Percentiles rank a stretch among this genome's conserved stretches.
Conservation (phyloP, 2,797 vertebrate species). For the Sebastolobus altivelis region DNA sequence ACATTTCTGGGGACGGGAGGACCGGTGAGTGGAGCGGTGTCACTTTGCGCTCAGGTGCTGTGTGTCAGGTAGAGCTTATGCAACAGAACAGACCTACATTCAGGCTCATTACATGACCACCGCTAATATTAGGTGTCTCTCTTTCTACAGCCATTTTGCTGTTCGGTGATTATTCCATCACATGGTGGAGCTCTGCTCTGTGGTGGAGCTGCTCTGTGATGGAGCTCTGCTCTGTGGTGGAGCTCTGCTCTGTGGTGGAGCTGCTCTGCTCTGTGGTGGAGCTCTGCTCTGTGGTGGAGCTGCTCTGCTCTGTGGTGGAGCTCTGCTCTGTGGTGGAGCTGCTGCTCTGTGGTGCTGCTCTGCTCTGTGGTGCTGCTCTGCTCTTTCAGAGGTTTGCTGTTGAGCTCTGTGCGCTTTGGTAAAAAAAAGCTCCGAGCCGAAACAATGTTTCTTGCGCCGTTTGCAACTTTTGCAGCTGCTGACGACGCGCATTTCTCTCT, state of each 20-base stretch:
- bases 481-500: constrained; percentile 28
- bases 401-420: no score
- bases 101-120: background rate
- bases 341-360: no score
- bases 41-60: constrained; percentile 36
- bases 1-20: constrained; percentile 30
- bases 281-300: no score
- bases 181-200: background rate
- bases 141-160: background rate
- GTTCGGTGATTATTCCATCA: background rate
- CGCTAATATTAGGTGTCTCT: background rate
- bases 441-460: constrained; percentile 46
- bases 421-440: background rate
- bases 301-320: no score
- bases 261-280: no score
- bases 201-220: no score
- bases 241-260: background rate
- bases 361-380: no score
- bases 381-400: no score
- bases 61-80: constrained; percentile 47
- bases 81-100: constrained; percentile 43
- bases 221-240: background rate
- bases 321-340: no score
- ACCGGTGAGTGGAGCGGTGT: constrained; percentile 61
- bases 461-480: constrained; percentile 54